Conservation (phyloP, 2,888 invertebrate species). For the Stenodera caucasica region DNA sequence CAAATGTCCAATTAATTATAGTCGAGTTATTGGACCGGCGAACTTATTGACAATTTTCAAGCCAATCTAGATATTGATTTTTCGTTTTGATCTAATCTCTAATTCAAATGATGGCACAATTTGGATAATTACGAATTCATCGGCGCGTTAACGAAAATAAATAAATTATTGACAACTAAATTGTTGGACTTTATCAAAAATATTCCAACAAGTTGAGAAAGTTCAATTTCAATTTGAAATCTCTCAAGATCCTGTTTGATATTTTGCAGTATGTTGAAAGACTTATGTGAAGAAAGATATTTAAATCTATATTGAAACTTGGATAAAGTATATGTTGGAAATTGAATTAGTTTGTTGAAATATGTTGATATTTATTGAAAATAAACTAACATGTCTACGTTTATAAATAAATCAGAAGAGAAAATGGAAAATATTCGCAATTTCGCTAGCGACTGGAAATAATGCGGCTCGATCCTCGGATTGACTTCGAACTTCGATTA, state of each 20-base stretch:
- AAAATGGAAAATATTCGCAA: too few species aligned
- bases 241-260: too few species aligned
- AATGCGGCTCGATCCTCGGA: too few species aligned
- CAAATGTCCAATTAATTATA: background rate
- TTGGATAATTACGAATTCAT: conserved; percentile 1
- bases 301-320: background rate
- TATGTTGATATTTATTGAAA: background rate
- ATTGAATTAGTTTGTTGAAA: background rate
- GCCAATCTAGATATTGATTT: conserved; percentile 3
- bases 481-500: too few species aligned
- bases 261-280: background rate
- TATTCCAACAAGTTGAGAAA: background rate
- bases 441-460: too few species aligned
- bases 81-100: background rate
- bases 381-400: background rate
- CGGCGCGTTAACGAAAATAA: background rate
- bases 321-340: background rate
- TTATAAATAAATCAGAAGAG: background rate
- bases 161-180: too few species aligned
- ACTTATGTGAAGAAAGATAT: background rate
- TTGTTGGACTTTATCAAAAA: too few species aligned
- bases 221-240: background rate
- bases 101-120: conserved; percentile 2
- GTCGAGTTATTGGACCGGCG: background rate
- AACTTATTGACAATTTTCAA: background rate